phyloP scores from a whole-genome alignment of 35 echinoderm and acorn worm genomes.

The Apostichopus japonicus region DNA sequence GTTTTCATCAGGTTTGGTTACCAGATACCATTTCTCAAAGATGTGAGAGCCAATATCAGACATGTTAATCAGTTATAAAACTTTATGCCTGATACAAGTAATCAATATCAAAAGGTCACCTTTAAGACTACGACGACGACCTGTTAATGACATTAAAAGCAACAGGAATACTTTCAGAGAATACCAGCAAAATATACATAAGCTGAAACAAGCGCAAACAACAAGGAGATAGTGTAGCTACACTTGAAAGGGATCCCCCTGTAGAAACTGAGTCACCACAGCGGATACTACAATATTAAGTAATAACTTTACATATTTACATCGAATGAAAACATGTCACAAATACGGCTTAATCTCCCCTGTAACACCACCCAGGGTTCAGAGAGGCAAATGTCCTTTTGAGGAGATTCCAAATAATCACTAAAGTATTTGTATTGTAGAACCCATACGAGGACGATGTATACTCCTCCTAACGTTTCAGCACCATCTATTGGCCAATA shows the following conservation, averaged over 20 bases:
- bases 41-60: too few species aligned
- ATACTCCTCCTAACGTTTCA: too few species aligned
- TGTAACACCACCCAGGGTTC: too few species aligned
- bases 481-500: too few species aligned
- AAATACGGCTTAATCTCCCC: too few species aligned
- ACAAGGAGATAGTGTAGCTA: neutral
- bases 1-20: too few species aligned
- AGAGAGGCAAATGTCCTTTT: too few species aligned
- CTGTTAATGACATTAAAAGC: neutral
- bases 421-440: too few species aligned
- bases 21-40: too few species aligned
- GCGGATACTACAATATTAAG: slow-evolving; percentile 8
- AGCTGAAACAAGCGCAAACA: slow-evolving; percentile 31
- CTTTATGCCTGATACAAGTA: neutral
- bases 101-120: neutral
- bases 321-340: neutral
- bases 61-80: too few species aligned
- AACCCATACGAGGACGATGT: too few species aligned
- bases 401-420: too few species aligned
- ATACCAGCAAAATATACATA: slow-evolving; percentile 52
- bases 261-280: neutral
- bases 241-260: neutral
- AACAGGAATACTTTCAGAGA: slow-evolving; percentile 33
- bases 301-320: slow-evolving; percentile 10
- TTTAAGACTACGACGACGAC: neutral